Percentiles rank a stretch among this genome's conserved stretches.
Evolutionary conservation across 2,113 vertebrate species (phyloP).

Genomic region (Hemiscyllium ocellatum): DNA sequence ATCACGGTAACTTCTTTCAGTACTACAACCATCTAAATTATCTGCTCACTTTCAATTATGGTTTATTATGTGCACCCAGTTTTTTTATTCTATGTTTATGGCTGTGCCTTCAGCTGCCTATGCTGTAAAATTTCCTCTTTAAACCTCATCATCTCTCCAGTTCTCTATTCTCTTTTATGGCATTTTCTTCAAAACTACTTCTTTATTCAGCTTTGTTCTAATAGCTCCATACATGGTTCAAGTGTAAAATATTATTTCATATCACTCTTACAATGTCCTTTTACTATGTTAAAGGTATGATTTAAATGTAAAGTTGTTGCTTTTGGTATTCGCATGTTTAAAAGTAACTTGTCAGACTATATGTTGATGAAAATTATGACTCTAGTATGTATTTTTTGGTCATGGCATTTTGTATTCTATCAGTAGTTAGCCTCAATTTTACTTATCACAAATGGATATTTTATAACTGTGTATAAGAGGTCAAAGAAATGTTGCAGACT

Average conservation of each 20-base stretch:
- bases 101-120: not conserved
- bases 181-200: not conserved
- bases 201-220: not conserved
- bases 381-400: not conserved
- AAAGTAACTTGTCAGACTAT: not conserved
- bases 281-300: not conserved
- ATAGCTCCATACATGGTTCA: not conserved
- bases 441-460: no score
- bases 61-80: not conserved
- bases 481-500: no score
- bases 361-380: not conserved
- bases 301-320: not conserved
- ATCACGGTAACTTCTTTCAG: not conserved
- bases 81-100: not conserved
- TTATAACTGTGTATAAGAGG: no score
- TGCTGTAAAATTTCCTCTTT: not conserved
- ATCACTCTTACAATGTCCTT: not conserved
- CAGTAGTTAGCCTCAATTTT: no score
- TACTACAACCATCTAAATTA: not conserved
- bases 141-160: not conserved
- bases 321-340: not conserved
- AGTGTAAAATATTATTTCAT: not conserved
- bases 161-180: not conserved
- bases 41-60: not conserved
- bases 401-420: no score